Base-by-base conservation (phyloP, 1,140 invertebrate genomes). In the Reticulitermes speratus region DNA sequence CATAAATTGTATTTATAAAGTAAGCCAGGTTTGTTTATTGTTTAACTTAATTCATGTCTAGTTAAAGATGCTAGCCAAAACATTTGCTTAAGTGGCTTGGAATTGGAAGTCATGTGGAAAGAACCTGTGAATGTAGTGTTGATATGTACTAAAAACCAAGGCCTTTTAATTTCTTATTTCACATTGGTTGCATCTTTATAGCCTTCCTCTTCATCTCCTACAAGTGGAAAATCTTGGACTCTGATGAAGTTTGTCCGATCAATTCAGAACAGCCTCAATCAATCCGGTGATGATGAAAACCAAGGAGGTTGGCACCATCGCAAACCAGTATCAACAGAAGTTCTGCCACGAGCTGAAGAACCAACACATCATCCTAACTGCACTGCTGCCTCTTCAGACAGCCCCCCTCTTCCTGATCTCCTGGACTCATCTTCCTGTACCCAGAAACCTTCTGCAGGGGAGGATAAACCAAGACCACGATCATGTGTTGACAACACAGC, bases 211-310 rank as follows among this genome's bases (percentile, higher is more conserved):
- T n/a, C 55, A 87, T 85, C 87, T 82, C 86, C 86, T 86, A 89
- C 87, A 88, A 87, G 87, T 91, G 90, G 91, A 91, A 89, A 91
- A 91, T 90, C 93, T 88, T 92, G 92, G 91, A 92, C 93, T 87
- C 90, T 93, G 84, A 90, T 92, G 87, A 93, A 93, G 89, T 88
- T 93, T 87, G 92, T 93, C 52, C 91, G 92, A 84, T 93, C 93
- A 75, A 91, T 93, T 88, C 91, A 92, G 88, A 91, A 92, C 84
- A 93, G 91, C 88, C 86, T 88, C 48, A 90, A 90, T 82, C 89
- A 91, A 65, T 86, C 85, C 19, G 44, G 44, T 81, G 87, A 85
- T 88, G 87, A 38, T 12, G 85, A 86, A 21, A 75, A 23, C 38
- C 55, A 48, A 32, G 69, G 65, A 12, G n/a, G 32, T n/a, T 81